Conservation (phyloP, 2,888 invertebrate species). For the Rhynchonema sp. region DNA sequence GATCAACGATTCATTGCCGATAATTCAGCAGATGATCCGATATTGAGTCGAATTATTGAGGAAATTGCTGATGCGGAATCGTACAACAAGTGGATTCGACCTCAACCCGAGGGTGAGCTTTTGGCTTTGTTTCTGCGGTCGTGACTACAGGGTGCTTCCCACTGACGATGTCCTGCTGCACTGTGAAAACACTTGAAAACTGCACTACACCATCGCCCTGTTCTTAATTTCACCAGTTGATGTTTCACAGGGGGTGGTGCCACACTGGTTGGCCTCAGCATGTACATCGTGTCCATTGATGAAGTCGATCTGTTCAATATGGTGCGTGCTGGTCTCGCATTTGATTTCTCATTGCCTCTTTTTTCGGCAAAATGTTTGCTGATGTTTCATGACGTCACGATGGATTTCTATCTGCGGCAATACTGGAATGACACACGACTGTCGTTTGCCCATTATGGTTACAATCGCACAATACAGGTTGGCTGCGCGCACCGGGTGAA, state of each 20-base stretch:
- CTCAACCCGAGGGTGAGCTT: neutral
- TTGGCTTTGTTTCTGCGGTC: neutral
- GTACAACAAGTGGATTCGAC: neutral
- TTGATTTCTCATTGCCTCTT: too few relatives aligned
- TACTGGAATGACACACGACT: neutral
- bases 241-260: too few relatives aligned
- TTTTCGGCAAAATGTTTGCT: too few relatives aligned
- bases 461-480: neutral
- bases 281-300: neutral
- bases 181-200: too few relatives aligned
- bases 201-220: too few relatives aligned
- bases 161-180: too few relatives aligned
- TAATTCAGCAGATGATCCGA: too few relatives aligned
- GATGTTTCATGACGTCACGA: neutral
- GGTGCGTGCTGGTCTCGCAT: neutral
- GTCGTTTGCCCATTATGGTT: neutral
- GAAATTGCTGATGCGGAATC: neutral
- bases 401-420: neutral
- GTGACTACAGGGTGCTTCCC: too few relatives aligned
- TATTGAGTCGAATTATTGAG: neutral
- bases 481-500: too few relatives aligned
- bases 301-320: neutral
- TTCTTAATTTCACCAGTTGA: too few relatives aligned
- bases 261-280: neutral
- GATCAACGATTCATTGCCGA: too few relatives aligned